Evolutionary conservation across 2,888 invertebrate species (phyloP), one percentile per base, ranked within the genome.

Genomic region (Cerceris rybyensis): DNA sequence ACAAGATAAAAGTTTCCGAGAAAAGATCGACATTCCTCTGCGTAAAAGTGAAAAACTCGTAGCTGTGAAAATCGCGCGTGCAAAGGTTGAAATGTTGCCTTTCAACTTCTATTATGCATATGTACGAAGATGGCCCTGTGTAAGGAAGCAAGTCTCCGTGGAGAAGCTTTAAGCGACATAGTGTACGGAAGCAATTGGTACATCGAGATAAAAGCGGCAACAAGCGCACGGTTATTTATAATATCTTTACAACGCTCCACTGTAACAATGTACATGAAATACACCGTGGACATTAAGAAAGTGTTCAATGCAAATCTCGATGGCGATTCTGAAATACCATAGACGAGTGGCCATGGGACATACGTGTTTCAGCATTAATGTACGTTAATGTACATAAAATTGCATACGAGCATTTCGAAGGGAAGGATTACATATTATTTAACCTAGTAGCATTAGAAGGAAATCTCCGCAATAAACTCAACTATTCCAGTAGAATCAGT

Each of bases 281-380:
- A 41, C 63, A 43, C 57, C 13, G 46, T 43, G 49, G 64, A 60
- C 46, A 57, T 41, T 65, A 65, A 63, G 54, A 68, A 52, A 59
- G 49, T 16, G 65, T 46, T 49, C 17, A 41, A 17, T 58, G 43
- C 28, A 16, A 52, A 75, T 17, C 39, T 58, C 43, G 58, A 50
- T 49, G 50, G 39, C 52, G 41, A 52, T 55, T 43, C 43, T 63
- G 42, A 57, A 50, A 39, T 54, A 63, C 54, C 61, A 46, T 70
- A 59, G 52, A 68, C 28, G 81, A 80, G 66, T 76, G 77, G 82
- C 87, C 86, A 86, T 87, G 87, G 86, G 87, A 86, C 86, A 86
- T 87, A 86, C 86, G 84, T 84, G 46, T 60, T 39, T 50, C 43
- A 58, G 57, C 58, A 68, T 64, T 54, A 13, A 39, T 42, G 9